Percentiles rank a stretch among this genome's conserved stretches.
These are phyloP conservation scores for Paraescarpia echinospica DNA, from an alignment of 1,140 invertebrate species.

Conservation along the genomic window DNA sequence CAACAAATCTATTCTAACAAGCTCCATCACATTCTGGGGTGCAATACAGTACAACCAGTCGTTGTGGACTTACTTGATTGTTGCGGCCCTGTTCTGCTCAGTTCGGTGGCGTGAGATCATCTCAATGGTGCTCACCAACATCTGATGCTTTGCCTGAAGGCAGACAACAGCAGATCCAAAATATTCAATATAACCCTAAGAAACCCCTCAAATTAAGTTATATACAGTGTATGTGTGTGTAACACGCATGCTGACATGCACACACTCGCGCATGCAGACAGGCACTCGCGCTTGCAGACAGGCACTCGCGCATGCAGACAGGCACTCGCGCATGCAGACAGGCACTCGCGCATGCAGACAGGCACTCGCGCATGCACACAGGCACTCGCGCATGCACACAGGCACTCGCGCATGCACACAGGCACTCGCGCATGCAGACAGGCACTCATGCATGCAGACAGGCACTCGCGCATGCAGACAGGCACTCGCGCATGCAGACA, in stretches of 20 bases:
- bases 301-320: too few species aligned
- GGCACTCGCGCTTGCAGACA: too few species aligned
- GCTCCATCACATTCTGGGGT: not conserved
- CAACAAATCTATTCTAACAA: not conserved
- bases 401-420: not conserved
- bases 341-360: not conserved
- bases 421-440: not conserved
- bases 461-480: not conserved
- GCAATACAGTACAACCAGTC: not conserved
- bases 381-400: too few species aligned
- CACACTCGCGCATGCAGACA: too few species aligned
- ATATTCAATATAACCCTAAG: not conserved
- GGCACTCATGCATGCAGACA: not conserved
- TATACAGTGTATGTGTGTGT: too few species aligned
- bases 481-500: not conserved
- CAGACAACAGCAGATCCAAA: not conserved
- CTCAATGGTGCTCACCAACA: slow-evolving; percentile 52
- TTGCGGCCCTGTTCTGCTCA: slow-evolving; percentile 49
- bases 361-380: too few species aligned
- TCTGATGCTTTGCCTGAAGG: slow-evolving; percentile 50
- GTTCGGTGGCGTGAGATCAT: slow-evolving; percentile 51
- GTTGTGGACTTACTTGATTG: slow-evolving; percentile 39
- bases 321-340: too few species aligned
- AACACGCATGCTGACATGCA: too few species aligned
- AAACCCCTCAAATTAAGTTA: too few species aligned